Conservation (phyloP, 2,113 vertebrate species). For the Lates calcarifer region DNA sequence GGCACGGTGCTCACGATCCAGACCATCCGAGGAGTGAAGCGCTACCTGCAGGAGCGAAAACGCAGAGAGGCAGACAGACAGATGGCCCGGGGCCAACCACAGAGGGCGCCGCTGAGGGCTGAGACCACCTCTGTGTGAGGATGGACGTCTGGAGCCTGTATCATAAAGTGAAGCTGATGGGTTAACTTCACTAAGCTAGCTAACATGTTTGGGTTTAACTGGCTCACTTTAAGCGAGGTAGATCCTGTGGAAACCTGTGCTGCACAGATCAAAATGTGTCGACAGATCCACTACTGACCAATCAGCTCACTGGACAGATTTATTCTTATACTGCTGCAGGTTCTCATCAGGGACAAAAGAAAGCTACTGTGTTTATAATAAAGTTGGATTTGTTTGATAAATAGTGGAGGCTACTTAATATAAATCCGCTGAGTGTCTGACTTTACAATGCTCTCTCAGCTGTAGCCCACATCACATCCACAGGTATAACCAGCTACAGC, state of each 20-base stretch:
- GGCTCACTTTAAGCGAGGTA: background rate
- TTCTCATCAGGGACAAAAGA: background rate
- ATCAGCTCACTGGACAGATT: background rate
- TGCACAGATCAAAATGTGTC: background rate
- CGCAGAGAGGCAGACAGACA: slow-evolving; percentile 40
- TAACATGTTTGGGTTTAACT: background rate
- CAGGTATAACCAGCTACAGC: too few species aligned
- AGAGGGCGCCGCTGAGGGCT: slow-evolving; percentile 47
- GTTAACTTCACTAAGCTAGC: background rate
- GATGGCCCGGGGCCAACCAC: background rate
- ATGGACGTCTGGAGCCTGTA: background rate
- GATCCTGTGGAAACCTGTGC: background rate
- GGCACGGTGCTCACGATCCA: slow-evolving; percentile 80
- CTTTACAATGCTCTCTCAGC: too few species aligned
- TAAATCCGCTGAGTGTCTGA: too few species aligned
- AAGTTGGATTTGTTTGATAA: too few species aligned
- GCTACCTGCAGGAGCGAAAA: slow-evolving; percentile 65
- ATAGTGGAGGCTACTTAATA: too few species aligned
- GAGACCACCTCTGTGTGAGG: slow-evolving; percentile 69
- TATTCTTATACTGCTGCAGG: background rate
- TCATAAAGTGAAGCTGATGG: background rate
- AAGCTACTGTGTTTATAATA: background rate
- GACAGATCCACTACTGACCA: background rate
- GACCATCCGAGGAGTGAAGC: slow-evolving; percentile 74
- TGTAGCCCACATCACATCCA: too few species aligned